Conservation (phyloP, 2,888 invertebrate genomes). For the Coremacera marginata region DNA sequence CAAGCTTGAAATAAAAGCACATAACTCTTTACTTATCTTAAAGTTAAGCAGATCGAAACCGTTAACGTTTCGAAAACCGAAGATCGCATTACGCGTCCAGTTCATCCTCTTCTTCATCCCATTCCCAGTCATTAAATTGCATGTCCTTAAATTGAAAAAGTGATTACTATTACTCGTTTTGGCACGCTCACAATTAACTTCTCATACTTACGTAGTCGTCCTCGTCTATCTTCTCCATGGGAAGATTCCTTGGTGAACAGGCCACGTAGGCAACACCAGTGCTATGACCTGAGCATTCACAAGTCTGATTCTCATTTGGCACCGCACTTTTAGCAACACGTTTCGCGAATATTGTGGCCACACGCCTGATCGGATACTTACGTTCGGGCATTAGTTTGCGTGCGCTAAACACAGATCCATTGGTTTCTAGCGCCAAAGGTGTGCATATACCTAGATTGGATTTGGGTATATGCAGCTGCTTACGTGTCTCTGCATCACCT, state of each 20-base stretch:
- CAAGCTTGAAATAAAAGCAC: background rate
- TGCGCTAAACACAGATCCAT: slow-evolving; percentile 78
- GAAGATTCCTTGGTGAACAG: slow-evolving; percentile 73
- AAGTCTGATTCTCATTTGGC: slow-evolving; percentile 75
- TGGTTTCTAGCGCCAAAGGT: slow-evolving; percentile 86
- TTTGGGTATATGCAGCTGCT: slow-evolving; percentile 82
- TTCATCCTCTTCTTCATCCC: slow-evolving; percentile 58
- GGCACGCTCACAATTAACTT: background rate
- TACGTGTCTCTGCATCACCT: slow-evolving; percentile 80
- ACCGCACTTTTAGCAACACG: slow-evolving; percentile 75
- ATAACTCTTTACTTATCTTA: background rate
- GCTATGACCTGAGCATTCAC: slow-evolving; percentile 78
- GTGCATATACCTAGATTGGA: slow-evolving; percentile 82
- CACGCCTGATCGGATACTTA: slow-evolving; percentile 73
- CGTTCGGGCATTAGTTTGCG: slow-evolving; percentile 74
- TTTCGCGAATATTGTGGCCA: slow-evolving; percentile 77
- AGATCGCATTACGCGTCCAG: slow-evolving; percentile 49
- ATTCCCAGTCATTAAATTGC: slow-evolving; percentile 63
- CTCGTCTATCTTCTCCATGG: slow-evolving; percentile 54
- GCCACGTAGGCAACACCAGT: slow-evolving; percentile 77
- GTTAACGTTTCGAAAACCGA: too few relatives aligned
- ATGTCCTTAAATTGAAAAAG: slow-evolving; percentile 52
- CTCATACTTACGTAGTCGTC: slow-evolving; percentile 62
- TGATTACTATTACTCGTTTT: background rate
- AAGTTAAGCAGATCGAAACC: background rate